phyloP scores from a whole-genome alignment of 2,797 vertebrate species.

The Fundulus diaphanus region DNA sequence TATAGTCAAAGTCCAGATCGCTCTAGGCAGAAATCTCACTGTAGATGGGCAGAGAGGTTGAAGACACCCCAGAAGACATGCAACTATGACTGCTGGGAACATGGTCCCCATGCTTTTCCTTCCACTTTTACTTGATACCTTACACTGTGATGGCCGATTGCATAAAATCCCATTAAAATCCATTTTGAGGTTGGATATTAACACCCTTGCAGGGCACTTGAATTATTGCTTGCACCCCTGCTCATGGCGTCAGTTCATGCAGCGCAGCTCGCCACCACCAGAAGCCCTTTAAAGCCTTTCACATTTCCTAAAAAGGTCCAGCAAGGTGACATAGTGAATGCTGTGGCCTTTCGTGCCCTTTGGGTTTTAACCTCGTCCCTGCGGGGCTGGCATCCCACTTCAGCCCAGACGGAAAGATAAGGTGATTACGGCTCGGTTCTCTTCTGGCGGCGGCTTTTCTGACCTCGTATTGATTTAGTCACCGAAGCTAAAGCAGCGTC shows the following conservation, averaged over 20 bases:
- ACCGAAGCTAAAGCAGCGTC: constrained; percentile 21
- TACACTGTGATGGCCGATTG: background rate
- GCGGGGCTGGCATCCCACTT: background rate
- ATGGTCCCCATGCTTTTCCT: no score
- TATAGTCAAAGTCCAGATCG: no score
- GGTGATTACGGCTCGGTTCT: constrained; percentile 33
- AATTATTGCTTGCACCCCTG: background rate
- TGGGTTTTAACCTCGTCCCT: background rate
- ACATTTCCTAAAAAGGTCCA: background rate
- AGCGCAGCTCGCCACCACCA: background rate
- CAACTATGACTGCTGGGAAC: no score
- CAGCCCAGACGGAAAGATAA: constrained; percentile 14
- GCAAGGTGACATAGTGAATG: background rate
- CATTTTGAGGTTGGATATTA: background rate
- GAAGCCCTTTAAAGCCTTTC: background rate
- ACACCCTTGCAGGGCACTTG: background rate
- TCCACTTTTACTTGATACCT: background rate
- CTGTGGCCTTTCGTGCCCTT: background rate
- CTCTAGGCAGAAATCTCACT: no score
- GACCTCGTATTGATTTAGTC: constrained; percentile 35
- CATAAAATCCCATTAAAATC: background rate
- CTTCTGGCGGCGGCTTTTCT: constrained; percentile 21
- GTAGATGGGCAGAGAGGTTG: no score
- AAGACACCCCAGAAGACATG: no score
- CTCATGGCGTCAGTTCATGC: background rate